phyloP scores from a whole-genome alignment of 1,140 invertebrate species.

The Panulirus ornatus region DNA sequence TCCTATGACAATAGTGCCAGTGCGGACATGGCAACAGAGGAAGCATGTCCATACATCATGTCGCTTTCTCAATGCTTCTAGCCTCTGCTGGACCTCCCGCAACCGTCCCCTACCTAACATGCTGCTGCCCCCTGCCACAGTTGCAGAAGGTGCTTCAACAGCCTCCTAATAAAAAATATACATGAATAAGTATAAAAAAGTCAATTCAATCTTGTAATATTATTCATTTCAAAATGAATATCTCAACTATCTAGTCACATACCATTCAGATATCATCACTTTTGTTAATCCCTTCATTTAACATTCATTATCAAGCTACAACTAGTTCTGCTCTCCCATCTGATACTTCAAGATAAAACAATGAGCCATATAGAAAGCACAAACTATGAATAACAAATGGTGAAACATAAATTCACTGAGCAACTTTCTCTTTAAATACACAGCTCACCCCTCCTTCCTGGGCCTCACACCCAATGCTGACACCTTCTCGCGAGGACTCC shows the following conservation, averaged over 20 bases:
- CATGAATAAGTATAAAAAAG: not conserved
- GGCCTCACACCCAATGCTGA: slow-evolving; percentile 47
- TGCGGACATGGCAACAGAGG: slow-evolving; percentile 90
- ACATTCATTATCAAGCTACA: no score
- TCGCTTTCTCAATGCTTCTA: slow-evolving; percentile 60
- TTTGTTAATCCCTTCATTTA: no score
- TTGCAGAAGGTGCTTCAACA: not conserved
- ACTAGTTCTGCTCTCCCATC: no score
- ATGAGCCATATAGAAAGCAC: no score
- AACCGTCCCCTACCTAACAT: slow-evolving; percentile 44
- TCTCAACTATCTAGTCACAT: not conserved
- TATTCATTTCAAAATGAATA: not conserved
- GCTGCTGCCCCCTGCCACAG: slow-evolving; percentile 7
- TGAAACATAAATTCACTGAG: not conserved
- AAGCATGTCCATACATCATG: slow-evolving; percentile 84
- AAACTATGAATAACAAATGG: not conserved
- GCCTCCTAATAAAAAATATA: slow-evolving; percentile 13
- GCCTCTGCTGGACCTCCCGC: slow-evolving; percentile 41
- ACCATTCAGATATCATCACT: not conserved
- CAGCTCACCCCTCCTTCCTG: slow-evolving; percentile 47
- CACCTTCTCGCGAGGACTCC: slow-evolving; percentile 47
- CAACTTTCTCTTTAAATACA: no score
- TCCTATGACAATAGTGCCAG: slow-evolving; percentile 88
- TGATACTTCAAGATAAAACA: no score
- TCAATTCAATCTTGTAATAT: not conserved